Percentiles rank a stretch among this genome's conserved stretches.
phyloP scores from a whole-genome alignment of 2,888 invertebrate species.

The Andrena marginata region DNA sequence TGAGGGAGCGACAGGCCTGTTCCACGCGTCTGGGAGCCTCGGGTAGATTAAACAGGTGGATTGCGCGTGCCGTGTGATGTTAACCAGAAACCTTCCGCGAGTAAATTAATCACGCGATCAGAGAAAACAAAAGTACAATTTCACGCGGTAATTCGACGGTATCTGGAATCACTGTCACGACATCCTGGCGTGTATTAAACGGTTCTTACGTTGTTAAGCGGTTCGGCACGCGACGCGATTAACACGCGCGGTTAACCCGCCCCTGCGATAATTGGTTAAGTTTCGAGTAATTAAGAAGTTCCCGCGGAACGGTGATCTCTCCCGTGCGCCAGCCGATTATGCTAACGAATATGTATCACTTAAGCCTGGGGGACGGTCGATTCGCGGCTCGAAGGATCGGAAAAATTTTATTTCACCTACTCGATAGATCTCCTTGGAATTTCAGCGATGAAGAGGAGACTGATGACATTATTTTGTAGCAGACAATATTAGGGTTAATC shows the following conservation, averaged over 20 bases:
- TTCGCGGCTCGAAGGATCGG: not conserved
- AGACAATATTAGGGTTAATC: not conserved
- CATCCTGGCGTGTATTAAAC: slow-evolving; percentile 43
- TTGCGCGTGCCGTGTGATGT: not conserved
- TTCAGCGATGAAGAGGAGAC: not conserved
- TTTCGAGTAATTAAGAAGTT: slow-evolving; percentile 66
- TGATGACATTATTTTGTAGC: not conserved
- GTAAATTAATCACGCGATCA: slow-evolving; percentile 41
- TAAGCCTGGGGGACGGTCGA: not conserved
- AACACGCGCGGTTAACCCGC: slow-evolving; percentile 55
- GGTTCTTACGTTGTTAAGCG: slow-evolving; percentile 47
- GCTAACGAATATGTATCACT: slow-evolving; percentile 42
- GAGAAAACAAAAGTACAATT: slow-evolving; percentile 23
- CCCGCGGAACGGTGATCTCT: slow-evolving; percentile 9
- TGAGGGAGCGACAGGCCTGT: not conserved
- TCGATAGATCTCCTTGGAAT: not conserved
- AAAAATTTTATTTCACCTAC: not conserved
- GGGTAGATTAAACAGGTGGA: slow-evolving; percentile 5
- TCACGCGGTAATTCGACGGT: slow-evolving; percentile 16
- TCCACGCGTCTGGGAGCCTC: not conserved
- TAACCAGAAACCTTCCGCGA: not conserved
- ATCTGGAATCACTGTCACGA: slow-evolving; percentile 54
- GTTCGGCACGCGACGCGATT: slow-evolving; percentile 61
- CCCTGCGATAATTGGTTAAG: slow-evolving; percentile 60
- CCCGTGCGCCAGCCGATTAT: slow-evolving; percentile 30